phyloP scores from a whole-genome alignment of 2,888 invertebrate genomes.

The Pantelozetes paolii region DNA sequence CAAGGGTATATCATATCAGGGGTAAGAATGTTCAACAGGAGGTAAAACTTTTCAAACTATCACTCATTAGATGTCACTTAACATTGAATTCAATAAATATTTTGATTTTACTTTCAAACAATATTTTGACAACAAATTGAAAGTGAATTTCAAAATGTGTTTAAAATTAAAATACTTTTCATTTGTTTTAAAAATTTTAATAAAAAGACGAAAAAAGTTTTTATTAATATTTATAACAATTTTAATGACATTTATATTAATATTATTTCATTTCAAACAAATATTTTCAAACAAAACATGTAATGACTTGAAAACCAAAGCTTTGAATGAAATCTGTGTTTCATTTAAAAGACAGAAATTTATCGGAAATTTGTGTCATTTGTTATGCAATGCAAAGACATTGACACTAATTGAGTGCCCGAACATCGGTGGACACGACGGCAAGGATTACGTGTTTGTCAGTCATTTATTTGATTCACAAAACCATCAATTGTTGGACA shows the following conservation, averaged over 20 bases:
- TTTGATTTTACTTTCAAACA: too few relatives aligned
- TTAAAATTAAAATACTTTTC: not conserved
- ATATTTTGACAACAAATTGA: not conserved
- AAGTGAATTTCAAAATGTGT: not conserved
- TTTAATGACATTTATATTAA: not conserved
- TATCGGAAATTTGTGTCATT: constrained; percentile 19
- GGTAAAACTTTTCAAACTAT: too few relatives aligned
- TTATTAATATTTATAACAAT: not conserved
- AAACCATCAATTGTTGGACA: not conserved
- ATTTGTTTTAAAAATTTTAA: too few relatives aligned
- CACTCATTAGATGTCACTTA: too few relatives aligned
- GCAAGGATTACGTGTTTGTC: constrained; percentile 40
- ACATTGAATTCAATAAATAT: too few relatives aligned
- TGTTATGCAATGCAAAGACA: constrained; percentile 13
- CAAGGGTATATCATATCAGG: too few relatives aligned
- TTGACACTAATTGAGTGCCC: constrained; percentile 37
- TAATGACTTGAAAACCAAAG: constrained; percentile 6
- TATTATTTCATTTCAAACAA: not conserved
- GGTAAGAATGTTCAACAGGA: too few relatives aligned
- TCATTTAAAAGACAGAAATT: constrained; percentile 2
- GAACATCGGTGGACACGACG: constrained; percentile 33
- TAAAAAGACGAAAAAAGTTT: not conserved
- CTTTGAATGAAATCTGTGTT: constrained; percentile 31
- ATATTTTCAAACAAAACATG: not conserved
- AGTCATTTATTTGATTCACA: not conserved